Evolutionary conservation across 2,888 invertebrate genomes (phyloP).

Genomic region (Oscheius sp.): DNA sequence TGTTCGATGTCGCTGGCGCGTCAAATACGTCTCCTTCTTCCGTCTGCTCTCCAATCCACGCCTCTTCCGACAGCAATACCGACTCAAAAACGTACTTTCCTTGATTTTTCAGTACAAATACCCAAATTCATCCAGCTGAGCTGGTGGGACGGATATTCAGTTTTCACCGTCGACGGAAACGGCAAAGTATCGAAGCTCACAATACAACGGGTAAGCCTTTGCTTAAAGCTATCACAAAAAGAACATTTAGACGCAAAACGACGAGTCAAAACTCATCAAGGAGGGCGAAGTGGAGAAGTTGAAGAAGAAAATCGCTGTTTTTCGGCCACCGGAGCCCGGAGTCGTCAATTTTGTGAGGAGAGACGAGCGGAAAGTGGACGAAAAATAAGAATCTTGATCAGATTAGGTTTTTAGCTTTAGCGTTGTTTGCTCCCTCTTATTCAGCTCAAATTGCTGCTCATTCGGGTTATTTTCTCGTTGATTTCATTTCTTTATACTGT

Average conservation of each 20-base stretch:
- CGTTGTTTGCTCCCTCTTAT: not conserved
- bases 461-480: slow-evolving; percentile 14
- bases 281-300: slow-evolving; percentile 39
- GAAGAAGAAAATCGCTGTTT: slow-evolving; percentile 40
- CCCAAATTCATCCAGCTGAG: slow-evolving; percentile 47
- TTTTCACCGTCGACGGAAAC: slow-evolving; percentile 69
- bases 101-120: not conserved
- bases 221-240: not conserved
- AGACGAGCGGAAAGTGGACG: slow-evolving; percentile 6
- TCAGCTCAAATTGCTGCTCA: not conserved
- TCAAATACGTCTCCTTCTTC: slow-evolving; percentile 61
- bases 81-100: slow-evolving; percentile 48
- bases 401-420: slow-evolving; percentile 6
- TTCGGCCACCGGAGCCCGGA: slow-evolving; percentile 31
- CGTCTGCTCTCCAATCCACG: slow-evolving; percentile 51
- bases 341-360: slow-evolving; percentile 20
- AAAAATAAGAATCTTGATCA: not conserved
- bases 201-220: slow-evolving; percentile 49
- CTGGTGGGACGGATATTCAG: slow-evolving; percentile 71
- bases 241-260: slow-evolving; percentile 20
- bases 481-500: slow-evolving; percentile 5
- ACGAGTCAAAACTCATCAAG: slow-evolving; percentile 35
- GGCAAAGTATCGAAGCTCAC: slow-evolving; percentile 67
- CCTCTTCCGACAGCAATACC: slow-evolving; percentile 54
- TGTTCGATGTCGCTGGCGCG: slow-evolving; percentile 70